Evolutionary conservation across 2,797 vertebrate genomes (phyloP).

Genomic region (Agapornis canus): DNA sequence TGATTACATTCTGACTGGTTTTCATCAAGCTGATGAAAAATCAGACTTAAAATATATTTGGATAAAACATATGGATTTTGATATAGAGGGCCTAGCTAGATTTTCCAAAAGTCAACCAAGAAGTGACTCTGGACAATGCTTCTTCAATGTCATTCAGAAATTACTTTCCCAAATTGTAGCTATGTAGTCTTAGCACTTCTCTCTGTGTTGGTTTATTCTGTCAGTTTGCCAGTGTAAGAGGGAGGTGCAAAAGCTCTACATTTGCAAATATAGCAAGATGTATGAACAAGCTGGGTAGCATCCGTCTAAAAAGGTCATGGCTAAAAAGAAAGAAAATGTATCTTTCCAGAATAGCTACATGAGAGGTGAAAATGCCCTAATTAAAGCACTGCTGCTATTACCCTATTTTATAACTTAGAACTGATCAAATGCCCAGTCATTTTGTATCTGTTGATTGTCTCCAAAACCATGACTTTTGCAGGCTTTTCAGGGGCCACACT

Average conservation of each 20-base stretch:
- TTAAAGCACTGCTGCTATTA: not conserved
- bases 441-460: not conserved
- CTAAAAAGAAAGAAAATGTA: not conserved
- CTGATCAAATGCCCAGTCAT: not conserved
- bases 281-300: not conserved
- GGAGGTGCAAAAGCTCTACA: not conserved
- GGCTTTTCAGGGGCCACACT: not conserved
- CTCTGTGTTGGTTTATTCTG: not conserved
- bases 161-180: not conserved
- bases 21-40: not conserved
- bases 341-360: not conserved
- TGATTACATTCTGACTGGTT: not conserved
- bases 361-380: not conserved
- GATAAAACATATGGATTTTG: not conserved
- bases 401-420: not conserved
- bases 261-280: not conserved
- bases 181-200: not conserved
- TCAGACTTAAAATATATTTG: not conserved
- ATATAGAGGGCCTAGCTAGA: not conserved
- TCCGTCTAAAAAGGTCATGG: not conserved
- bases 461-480: not conserved
- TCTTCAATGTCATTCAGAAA: not conserved
- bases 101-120: not conserved
- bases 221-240: not conserved
- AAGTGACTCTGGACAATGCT: not conserved